These are phyloP conservation scores for Triplophysa dalaica DNA, from an alignment of 2,113 vertebrate genomes.

Conservation along the genomic window DNA sequence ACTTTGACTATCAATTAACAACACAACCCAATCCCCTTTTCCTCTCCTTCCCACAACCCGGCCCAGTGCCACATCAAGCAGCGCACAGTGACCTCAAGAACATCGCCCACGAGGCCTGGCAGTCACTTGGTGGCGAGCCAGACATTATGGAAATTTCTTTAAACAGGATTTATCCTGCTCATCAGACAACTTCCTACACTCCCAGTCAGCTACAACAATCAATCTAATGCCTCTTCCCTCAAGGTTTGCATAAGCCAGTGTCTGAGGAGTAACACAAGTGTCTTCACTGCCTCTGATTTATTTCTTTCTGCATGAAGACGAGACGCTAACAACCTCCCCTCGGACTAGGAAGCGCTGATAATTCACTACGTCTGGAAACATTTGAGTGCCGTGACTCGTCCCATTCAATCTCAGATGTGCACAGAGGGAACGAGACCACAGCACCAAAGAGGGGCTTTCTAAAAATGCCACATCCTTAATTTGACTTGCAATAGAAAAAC, in stretches of 20 bases:
- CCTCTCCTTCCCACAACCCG: neutral
- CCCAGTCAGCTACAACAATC: conserved; percentile 44
- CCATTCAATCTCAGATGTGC: conserved; percentile 29
- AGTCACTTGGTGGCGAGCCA: conserved; percentile 13
- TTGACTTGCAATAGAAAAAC: conserved; percentile 1
- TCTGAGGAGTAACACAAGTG: conserved; percentile 35
- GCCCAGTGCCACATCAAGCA: conserved; percentile 11
- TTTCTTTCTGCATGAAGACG: conserved; percentile 44
- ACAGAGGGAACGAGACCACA: conserved; percentile 3
- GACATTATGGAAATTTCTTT: conserved; percentile 29
- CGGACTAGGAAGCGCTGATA: conserved; percentile 33
- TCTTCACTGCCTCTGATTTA: conserved; percentile 47
- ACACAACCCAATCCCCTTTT: neutral
- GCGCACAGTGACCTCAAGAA: conserved; percentile 32
- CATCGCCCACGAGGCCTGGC: conserved; percentile 19
- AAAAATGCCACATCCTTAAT: conserved; percentile 11
- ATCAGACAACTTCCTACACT: conserved; percentile 16
- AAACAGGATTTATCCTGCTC: conserved; percentile 46
- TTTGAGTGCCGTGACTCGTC: conserved; percentile 36
- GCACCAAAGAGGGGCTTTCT: conserved; percentile 23
- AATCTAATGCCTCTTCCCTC: conserved; percentile 42
- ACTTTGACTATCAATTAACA: conserved; percentile 20
- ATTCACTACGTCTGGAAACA: conserved; percentile 37
- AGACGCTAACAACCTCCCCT: conserved; percentile 45
- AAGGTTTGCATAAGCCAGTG: conserved; percentile 40